Evolutionary conservation across 2,113 vertebrate species (phyloP).

Genomic region (Trematocara marginatum): DNA sequence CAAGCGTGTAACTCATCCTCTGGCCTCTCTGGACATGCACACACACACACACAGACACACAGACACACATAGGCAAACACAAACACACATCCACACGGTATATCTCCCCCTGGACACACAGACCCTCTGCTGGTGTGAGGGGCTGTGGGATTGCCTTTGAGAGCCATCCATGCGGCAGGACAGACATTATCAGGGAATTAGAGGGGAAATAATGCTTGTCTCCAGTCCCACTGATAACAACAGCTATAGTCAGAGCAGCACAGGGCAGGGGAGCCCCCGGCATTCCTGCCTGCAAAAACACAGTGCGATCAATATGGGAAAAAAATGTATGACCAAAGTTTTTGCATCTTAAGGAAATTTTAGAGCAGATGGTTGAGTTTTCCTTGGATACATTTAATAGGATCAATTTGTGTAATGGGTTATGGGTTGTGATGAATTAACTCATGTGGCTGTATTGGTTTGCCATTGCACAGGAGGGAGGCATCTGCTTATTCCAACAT

Average conservation of each 20-base stretch:
- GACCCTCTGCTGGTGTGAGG: constrained; percentile 51
- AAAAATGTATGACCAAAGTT: neutral
- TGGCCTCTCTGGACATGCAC: constrained; percentile 33
- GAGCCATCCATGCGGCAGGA: constrained; percentile 72
- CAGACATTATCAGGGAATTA: constrained; percentile 73
- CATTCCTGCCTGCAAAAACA: constrained; percentile 22
- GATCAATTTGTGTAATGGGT: neutral
- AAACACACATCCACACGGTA: constrained; percentile 10
- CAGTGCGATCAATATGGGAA: neutral
- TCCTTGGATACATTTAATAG: neutral
- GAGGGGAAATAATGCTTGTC: constrained; percentile 71
- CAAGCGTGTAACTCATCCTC: constrained; percentile 57
- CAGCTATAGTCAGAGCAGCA: constrained; percentile 29
- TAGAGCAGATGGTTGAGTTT: neutral
- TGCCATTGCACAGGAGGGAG: neutral
- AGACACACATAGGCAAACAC: neutral
- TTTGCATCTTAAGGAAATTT: neutral
- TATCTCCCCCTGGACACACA: constrained; percentile 36
- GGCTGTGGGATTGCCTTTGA: constrained; percentile 65
- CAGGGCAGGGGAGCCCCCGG: constrained; percentile 11
- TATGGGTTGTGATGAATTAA: neutral
- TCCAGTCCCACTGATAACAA: constrained; percentile 63
- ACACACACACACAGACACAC: neutral
- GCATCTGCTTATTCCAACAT: neutral
- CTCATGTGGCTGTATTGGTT: neutral